Base-by-base conservation (phyloP, 2,113 vertebrate species). In the Phainopepla nitens region DNA sequence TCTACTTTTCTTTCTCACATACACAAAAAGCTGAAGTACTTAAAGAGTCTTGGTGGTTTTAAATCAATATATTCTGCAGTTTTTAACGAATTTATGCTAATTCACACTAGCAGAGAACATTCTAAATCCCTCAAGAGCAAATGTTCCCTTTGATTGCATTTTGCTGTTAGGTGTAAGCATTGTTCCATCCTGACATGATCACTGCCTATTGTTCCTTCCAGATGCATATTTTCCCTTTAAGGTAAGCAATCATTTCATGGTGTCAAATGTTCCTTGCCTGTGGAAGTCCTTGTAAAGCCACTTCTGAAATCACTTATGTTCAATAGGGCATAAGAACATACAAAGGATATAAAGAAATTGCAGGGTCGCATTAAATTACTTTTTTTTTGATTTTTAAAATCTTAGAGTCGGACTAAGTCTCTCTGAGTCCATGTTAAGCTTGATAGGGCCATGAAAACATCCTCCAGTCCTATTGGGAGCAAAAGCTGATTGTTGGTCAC, bases 31-130 rank as follows among this genome's bases (percentile, higher is more conserved):
- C n/a, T 47, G 15, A 76, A 82, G 42, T n/a, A 54, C 35, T 77
- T 54, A n/a, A 15, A 72, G 44, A 76, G 33, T 42, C 53, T 44
- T 69, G 44, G 29, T 61, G 75, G 81, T 39, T 51, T 65, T 80
- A 77, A 88, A 82, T 44, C 73, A 94, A 42, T 81, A 58, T 31
- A 61, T 39, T 86, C 47, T 15, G 27, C 31, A 35, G 51, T 11
- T 78, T 95, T 92, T 64, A 94, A 93, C 93, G 82, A 95, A 80
- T 70, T 85, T 93, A 66, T 93, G 76, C 21, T 88, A 91, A 96
- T 80, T 90, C 58, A 66, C 8, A 6, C 29, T 45, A 72, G 45
- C 35, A 70, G 44, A 73, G 39, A 24, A 31, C 45, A 39, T 82
- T 56, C 62, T 91, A 77, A 90, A 81, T 83, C 68, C 86, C 54